phyloP scores from a whole-genome alignment of 2,113 vertebrate species.

The Willisornis vidua region DNA sequence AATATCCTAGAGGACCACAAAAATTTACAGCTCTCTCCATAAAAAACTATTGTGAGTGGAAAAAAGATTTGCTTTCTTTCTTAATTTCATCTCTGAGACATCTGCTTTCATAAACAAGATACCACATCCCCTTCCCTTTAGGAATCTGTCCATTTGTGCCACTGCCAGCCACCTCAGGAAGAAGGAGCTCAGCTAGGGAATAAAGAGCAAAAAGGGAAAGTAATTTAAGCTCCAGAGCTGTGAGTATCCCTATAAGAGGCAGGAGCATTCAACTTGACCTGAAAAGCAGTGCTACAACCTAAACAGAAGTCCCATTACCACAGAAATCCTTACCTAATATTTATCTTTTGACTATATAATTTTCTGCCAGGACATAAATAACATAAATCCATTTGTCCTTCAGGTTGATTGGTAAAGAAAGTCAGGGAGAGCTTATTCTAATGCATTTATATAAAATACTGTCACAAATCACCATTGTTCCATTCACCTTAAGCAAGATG shows the following conservation, averaged over 20 bases:
- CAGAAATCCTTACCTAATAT: background rate
- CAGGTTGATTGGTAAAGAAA: background rate
- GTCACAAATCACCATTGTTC: background rate
- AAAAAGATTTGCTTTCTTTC: background rate
- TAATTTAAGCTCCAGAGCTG: background rate
- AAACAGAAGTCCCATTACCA: background rate
- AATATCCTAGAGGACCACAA: background rate
- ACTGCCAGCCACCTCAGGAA: background rate
- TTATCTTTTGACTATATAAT: background rate
- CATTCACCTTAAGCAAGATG: background rate
- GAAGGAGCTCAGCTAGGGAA: background rate
- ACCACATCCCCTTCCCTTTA: background rate
- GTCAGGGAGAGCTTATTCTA: background rate
- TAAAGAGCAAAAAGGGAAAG: background rate
- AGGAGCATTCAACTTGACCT: background rate
- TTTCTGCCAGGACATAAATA: background rate
- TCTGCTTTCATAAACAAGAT: background rate
- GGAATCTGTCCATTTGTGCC: background rate
- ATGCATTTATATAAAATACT: background rate
- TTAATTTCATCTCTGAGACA: background rate
- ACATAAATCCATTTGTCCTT: background rate
- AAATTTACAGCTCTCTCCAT: background rate
- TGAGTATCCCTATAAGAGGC: background rate
- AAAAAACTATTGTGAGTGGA: background rate
- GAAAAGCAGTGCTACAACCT: background rate